These are phyloP conservation scores for Dufourea novaeangliae DNA, from an alignment of 1,140 invertebrate genomes.

Conservation along the genomic window DNA sequence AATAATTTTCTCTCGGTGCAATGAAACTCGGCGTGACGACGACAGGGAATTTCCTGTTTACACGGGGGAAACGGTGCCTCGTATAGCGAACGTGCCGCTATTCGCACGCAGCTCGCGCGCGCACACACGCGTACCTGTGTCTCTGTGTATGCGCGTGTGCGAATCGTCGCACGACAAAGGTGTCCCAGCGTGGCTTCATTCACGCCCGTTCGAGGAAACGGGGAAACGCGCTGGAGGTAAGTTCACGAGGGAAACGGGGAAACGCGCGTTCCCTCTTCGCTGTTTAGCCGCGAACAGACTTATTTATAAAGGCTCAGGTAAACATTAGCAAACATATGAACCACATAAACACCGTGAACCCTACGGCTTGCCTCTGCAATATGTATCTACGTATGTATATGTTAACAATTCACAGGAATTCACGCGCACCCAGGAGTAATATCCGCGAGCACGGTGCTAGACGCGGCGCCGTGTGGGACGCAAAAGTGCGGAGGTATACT, in stretches of 20 bases:
- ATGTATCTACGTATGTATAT: too few relatives aligned
- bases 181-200: conserved; percentile 27
- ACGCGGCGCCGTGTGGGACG: neutral
- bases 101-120: conserved; percentile 23
- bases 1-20: conserved; percentile 1
- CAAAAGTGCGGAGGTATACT: neutral
- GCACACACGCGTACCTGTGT: neutral
- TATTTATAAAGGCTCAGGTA: conserved; percentile 42
- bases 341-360: too few relatives aligned
- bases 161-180: conserved; percentile 24
- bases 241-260: neutral
- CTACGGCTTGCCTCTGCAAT: too few relatives aligned
- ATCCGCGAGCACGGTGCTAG: neutral
- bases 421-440: too few relatives aligned
- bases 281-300: conserved; percentile 13
- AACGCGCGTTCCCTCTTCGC: neutral
- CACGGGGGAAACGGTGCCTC: conserved; percentile 1
- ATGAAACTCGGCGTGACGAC: neutral
- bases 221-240: conserved; percentile 24
- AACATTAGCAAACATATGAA: too few relatives aligned
- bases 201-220: conserved; percentile 38
- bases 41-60: conserved; percentile 37
- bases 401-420: too few relatives aligned
- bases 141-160: neutral
- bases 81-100: conserved; percentile 40